These are phyloP conservation scores for Elmis aenea DNA, from an alignment of 2,888 invertebrate species.

Conservation along the genomic window DNA sequence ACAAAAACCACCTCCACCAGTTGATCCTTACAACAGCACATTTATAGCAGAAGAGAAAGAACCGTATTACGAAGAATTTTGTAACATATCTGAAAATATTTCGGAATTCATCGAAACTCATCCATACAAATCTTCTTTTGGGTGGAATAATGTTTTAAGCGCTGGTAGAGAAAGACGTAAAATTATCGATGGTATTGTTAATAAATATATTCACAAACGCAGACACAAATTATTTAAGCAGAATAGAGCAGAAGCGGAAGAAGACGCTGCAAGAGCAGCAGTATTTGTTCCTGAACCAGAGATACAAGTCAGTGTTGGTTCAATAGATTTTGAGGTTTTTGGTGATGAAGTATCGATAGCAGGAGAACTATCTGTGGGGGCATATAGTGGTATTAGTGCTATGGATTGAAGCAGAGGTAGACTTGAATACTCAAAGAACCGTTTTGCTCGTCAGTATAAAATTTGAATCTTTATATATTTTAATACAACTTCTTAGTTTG, in stretches of 20 bases:
- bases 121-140: slow-evolving; percentile 50
- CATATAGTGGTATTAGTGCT: too few species aligned
- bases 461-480: too few species aligned
- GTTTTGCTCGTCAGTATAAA: too few species aligned
- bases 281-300: neutral
- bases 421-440: too few species aligned
- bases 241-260: neutral
- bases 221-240: neutral
- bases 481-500: too few species aligned
- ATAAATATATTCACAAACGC: slow-evolving; percentile 1
- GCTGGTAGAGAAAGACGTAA: slow-evolving; percentile 51
- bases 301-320: neutral
- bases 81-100: slow-evolving; percentile 40
- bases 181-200: slow-evolving; percentile 41
- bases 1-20: slow-evolving; percentile 46
- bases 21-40: slow-evolving; percentile 37
- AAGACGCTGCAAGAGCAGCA: neutral
- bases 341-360: neutral
- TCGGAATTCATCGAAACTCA: slow-evolving; percentile 46
- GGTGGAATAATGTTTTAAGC: slow-evolving; percentile 53
- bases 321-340: neutral
- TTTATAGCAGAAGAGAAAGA: slow-evolving; percentile 45
- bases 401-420: too few species aligned
- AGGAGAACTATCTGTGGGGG: too few species aligned
- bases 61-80: slow-evolving; percentile 45